Conservation (phyloP, 2,797 vertebrate genomes). For the Staurois parvus region DNA sequence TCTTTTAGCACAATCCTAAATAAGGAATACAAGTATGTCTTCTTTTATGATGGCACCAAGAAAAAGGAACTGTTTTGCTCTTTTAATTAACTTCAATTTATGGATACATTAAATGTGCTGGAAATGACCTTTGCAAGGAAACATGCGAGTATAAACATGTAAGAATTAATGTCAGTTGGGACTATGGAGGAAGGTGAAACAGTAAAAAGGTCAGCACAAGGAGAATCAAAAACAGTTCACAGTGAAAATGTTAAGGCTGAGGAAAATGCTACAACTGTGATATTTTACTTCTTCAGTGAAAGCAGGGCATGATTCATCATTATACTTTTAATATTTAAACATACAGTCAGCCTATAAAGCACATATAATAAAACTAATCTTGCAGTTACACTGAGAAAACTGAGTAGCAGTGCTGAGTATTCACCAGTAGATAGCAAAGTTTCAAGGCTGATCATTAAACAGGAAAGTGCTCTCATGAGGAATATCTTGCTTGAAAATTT, state of each 20-base stretch:
- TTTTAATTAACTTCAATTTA: conserved; percentile 55
- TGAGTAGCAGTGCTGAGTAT: too few species aligned
- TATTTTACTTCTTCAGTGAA: conserved; percentile 27
- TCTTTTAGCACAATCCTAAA: neutral
- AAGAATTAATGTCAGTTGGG: conserved; percentile 55
- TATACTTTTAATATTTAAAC: neutral
- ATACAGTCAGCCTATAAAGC: neutral
- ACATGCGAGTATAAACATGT: conserved; percentile 57
- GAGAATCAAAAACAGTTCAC: conserved; percentile 56
- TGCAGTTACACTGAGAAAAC: neutral
- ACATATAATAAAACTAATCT: neutral
- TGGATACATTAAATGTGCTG: conserved; percentile 56
- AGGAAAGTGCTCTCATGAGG: too few species aligned
- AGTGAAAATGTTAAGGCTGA: conserved; percentile 48
- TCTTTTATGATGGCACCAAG: conserved; percentile 14
- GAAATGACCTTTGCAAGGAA: conserved; percentile 61
- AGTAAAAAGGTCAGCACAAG: conserved; percentile 58
- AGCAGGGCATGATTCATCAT: neutral
- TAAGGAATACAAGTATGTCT: neutral
- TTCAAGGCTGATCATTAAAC: too few species aligned
- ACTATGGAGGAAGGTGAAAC: conserved; percentile 60
- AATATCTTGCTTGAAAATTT: too few species aligned
- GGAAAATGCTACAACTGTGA: conserved; percentile 39
- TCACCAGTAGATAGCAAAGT: too few species aligned
- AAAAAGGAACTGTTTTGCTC: conserved; percentile 51